phyloP scores from a whole-genome alignment of 1,140 invertebrate species.

The Paraescarpia echinospica region DNA sequence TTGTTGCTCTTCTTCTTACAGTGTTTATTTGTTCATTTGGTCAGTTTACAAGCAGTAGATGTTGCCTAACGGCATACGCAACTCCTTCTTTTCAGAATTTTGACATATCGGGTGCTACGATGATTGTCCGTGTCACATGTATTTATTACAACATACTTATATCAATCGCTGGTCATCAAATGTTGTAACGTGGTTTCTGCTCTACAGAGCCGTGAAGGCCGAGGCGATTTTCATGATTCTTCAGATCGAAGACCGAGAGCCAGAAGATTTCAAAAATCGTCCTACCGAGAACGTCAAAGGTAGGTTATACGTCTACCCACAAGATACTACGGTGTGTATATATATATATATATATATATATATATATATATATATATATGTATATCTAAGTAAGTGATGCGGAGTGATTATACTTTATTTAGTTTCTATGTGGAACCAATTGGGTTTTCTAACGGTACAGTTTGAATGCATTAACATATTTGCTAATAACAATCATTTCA shows the following conservation, averaged over 20 bases:
- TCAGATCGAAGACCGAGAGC: constrained; percentile 38
- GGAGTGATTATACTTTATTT: too few species aligned
- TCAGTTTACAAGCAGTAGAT: background rate
- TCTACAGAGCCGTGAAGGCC: constrained; percentile 36
- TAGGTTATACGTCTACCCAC: constrained; percentile 22
- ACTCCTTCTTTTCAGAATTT: too few species aligned
- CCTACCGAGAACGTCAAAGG: constrained; percentile 38
- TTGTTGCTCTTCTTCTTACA: background rate
- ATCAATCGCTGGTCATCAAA: too few species aligned
- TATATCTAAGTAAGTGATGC: too few species aligned
- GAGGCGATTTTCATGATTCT: constrained; percentile 44
- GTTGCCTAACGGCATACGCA: too few species aligned
- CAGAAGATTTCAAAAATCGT: constrained; percentile 28
- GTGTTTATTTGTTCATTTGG: background rate
- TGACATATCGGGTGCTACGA: background rate
- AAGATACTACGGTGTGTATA: too few species aligned
- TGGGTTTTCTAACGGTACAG: background rate
- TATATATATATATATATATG: too few species aligned
- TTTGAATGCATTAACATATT: background rate
- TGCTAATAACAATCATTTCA: background rate
- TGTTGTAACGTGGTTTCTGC: background rate
- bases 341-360: too few species aligned
- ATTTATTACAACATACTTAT: too few species aligned
- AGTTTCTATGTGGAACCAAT: background rate
- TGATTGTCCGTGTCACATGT: background rate